A percentile compares a stretch with the other conserved stretches of the same genome.
Evolutionary conservation across 1,140 invertebrate species (phyloP).

Genomic region (Brachionus koreanus): DNA sequence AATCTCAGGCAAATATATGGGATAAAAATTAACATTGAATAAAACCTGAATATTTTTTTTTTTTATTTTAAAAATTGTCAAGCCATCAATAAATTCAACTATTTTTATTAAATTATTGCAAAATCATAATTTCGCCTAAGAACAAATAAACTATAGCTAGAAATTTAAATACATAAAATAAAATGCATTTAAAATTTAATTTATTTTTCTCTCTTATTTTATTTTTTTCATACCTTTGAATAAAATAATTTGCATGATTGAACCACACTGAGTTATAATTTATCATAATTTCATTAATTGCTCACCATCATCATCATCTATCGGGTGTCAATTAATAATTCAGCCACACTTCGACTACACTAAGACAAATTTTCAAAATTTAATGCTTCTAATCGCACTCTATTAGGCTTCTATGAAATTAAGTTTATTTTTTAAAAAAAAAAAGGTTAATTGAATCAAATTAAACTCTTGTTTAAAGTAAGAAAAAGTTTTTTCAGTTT

Average conservation of each 20-base stretch:
- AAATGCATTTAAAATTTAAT: background rate
- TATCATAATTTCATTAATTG: background rate
- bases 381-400: background rate
- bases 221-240: background rate
- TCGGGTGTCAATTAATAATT: background rate
- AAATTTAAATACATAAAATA: constrained; percentile 3
- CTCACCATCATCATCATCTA: background rate
- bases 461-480: background rate
- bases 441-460: background rate
- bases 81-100: constrained; percentile 2
- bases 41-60: background rate
- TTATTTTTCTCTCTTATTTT: background rate
- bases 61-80: background rate
- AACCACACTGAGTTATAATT: background rate
- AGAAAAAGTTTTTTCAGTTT: background rate
- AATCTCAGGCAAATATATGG: background rate
- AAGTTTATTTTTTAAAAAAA: background rate
- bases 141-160: background rate
- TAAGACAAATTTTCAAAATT: background rate
- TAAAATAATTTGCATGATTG: background rate
- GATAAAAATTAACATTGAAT: background rate
- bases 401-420: background rate
- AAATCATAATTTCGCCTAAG: background rate
- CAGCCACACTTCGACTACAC: no score
- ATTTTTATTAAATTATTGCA: constrained; percentile 1